A percentile compares a stretch with the other conserved stretches of the same genome.
These are phyloP conservation scores for Pollenia angustigena DNA, from an alignment of 2,888 invertebrate genomes.

Conservation along the genomic window DNA sequence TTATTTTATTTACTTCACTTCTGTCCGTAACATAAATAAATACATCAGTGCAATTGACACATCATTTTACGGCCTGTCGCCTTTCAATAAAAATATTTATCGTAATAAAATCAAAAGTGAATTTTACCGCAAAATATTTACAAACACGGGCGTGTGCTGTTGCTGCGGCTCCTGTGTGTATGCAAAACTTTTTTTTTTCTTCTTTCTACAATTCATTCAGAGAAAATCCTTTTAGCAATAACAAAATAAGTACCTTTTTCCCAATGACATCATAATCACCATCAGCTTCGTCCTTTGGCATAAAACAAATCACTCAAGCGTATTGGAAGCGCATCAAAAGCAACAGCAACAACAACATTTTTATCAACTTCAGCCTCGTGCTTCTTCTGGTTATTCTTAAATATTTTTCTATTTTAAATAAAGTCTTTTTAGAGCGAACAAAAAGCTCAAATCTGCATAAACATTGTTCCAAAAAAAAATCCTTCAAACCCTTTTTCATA, in stretches of 20 bases:
- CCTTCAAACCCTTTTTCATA: conserved; percentile 66
- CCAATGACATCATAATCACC: conserved; percentile 65
- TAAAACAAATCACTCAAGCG: conserved; percentile 67
- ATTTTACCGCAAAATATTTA: conserved; percentile 69
- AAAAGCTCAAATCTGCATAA: conserved; percentile 68
- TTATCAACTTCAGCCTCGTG: conserved; percentile 9
- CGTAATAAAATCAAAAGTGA: conserved; percentile 77
- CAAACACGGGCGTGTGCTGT: conserved; percentile 53
- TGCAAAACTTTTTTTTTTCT: conserved; percentile 62
- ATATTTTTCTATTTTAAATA: conserved; percentile 69
- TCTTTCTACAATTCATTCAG: conserved; percentile 4
- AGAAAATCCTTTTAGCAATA: conserved; percentile 68
- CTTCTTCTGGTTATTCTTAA: conserved; percentile 43
- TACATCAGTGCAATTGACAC: conserved; percentile 83
- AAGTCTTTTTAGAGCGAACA: conserved; percentile 52
- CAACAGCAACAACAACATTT: conserved; percentile 6
- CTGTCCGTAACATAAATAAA: not conserved
- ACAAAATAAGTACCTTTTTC: conserved; percentile 62
- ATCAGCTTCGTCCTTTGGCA: conserved; percentile 29
- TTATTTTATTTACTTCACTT: conserved; percentile 29
- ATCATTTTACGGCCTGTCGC: conserved; percentile 85
- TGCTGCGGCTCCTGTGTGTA: conserved; percentile 52
- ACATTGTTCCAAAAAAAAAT: conserved; percentile 52
- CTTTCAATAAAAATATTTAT: conserved; percentile 84
- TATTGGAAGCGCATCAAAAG: conserved; percentile 70